Evolutionary conservation across 1,140 invertebrate species (phyloP).

Genomic region (Diorhabda carinulata): DNA sequence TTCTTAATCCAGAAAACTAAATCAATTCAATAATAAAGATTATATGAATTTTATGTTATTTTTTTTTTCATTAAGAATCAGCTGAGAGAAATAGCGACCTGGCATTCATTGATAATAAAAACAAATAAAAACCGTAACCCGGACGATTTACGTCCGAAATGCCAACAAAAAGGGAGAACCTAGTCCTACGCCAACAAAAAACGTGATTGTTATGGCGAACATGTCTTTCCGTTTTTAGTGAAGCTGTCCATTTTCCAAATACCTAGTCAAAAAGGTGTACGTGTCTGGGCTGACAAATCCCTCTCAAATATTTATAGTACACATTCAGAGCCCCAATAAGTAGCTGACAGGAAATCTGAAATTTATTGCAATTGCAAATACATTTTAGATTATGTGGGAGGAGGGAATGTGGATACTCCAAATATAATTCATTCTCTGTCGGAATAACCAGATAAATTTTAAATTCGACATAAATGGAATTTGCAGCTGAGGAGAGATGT

Average conservation of each 20-base stretch:
- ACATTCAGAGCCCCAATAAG: conserved; percentile 24
- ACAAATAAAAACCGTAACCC: neutral
- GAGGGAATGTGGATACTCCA: conserved; percentile 15
- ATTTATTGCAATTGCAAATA: conserved; percentile 27
- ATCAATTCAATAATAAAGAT: no score
- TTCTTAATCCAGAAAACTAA: no score
- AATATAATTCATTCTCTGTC: conserved; percentile 13
- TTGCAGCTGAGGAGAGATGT: conserved; percentile 10
- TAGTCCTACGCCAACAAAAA: conserved; percentile 11
- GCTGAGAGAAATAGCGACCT: neutral
- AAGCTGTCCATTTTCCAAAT: conserved; percentile 32
- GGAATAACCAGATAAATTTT: conserved; percentile 17
- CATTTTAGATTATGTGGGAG: conserved; percentile 17
- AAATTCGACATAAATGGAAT: conserved; percentile 17
- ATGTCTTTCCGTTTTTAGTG: conserved; percentile 29
- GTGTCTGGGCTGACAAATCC: conserved; percentile 24
- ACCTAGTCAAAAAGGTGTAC: conserved; percentile 30
- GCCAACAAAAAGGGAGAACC: neutral
- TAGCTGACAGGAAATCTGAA: conserved; percentile 31
- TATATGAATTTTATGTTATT: no score
- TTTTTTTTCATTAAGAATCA: no score
- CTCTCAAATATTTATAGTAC: conserved; percentile 33
- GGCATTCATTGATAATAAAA: conserved; percentile 1
- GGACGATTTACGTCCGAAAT: neutral
- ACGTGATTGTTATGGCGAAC: conserved; percentile 26